phyloP scores from a whole-genome alignment of 2,888 invertebrate species.

The Synanthedon myopaeformis region DNA sequence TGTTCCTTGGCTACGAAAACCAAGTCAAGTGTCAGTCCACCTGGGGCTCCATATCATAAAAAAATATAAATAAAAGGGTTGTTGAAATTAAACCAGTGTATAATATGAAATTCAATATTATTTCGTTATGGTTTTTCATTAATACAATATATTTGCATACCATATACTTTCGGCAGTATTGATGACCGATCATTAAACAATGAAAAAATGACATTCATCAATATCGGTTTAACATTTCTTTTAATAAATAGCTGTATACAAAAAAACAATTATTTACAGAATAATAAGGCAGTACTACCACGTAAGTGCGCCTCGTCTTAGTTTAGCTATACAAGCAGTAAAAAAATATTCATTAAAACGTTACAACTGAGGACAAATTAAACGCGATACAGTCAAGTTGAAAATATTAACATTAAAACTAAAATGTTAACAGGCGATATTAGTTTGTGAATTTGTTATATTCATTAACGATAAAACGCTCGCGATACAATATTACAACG shows the following conservation, averaged over 20 bases:
- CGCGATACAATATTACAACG: neutral
- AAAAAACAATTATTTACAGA: slow-evolving; percentile 70
- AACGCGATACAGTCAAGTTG: slow-evolving; percentile 58
- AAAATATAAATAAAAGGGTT: neutral
- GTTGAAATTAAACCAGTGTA: slow-evolving; percentile 39
- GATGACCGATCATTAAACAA: slow-evolving; percentile 69
- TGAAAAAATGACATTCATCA: slow-evolving; percentile 65
- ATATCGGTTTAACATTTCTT: slow-evolving; percentile 63
- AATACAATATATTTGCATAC: slow-evolving; percentile 70
- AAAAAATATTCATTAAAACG: slow-evolving; percentile 50
- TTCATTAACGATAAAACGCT: slow-evolving; percentile 24
- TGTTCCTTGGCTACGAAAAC: too few relatives aligned
- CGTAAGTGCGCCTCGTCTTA: slow-evolving; percentile 64
- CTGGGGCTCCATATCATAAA: too few relatives aligned
- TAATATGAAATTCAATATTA: slow-evolving; percentile 72
- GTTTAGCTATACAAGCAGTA: slow-evolving; percentile 67
- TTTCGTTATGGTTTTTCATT: slow-evolving; percentile 68
- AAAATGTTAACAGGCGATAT: slow-evolving; percentile 62
- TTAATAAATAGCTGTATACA: slow-evolving; percentile 73
- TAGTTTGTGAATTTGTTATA: slow-evolving; percentile 67
- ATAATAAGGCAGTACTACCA: slow-evolving; percentile 68
- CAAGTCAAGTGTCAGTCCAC: too few relatives aligned
- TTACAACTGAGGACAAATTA: slow-evolving; percentile 44
- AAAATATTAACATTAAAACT: slow-evolving; percentile 63
- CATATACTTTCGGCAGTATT: slow-evolving; percentile 67